A percentile compares a stretch with the other conserved stretches of the same genome.
These are phyloP conservation scores for Corythornis madagascariensis DNA, from an alignment of 2,113 vertebrate genomes.

Conservation along the genomic window DNA sequence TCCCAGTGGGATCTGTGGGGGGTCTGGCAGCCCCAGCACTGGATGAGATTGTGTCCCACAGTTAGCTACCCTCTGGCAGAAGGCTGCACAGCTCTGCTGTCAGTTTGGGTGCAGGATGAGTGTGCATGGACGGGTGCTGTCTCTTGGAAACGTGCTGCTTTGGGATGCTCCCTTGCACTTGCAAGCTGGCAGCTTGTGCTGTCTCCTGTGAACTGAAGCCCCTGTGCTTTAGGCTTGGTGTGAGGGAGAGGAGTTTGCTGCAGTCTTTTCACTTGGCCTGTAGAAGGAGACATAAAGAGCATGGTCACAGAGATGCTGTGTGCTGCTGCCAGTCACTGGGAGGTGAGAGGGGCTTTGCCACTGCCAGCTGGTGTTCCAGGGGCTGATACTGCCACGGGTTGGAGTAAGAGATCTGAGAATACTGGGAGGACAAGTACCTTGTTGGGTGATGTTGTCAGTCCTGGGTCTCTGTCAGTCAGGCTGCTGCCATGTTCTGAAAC, in stretches of 20 bases:
- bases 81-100: not conserved
- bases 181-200: not conserved
- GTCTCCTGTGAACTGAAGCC: not conserved
- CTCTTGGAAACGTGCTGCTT: not conserved
- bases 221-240: not conserved
- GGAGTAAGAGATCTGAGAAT: not conserved
- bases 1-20: not conserved
- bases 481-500: not conserved
- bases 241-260: not conserved
- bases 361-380: not conserved
- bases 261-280: not conserved
- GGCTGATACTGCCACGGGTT: not conserved
- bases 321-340: not conserved
- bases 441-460: not conserved
- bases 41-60: accelerated
- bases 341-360: not conserved
- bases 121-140: not conserved
- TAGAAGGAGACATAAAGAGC: not conserved
- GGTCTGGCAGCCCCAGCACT: not conserved
- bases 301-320: not conserved
- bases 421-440: not conserved
- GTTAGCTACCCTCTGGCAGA: not conserved
- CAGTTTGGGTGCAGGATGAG: not conserved
- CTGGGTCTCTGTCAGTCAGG: not conserved
- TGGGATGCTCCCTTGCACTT: not conserved